Percentiles rank a stretch among this genome's conserved stretches.
Conservation (phyloP, 2,113 vertebrate genomes). For the Lepisosteus osseus region DNA sequence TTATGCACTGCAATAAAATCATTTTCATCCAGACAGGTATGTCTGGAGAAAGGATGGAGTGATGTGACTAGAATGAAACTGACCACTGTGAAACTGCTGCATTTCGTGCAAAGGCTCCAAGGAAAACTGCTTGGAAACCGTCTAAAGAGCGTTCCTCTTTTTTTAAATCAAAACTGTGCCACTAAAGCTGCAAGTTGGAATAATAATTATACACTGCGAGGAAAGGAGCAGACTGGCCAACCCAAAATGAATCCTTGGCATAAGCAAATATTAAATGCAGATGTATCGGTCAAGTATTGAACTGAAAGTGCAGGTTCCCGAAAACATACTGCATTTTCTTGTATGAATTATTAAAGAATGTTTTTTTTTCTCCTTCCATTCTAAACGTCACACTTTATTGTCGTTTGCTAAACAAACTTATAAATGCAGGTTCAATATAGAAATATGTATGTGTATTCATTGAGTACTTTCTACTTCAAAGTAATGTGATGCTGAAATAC, state of each 20-base stretch:
- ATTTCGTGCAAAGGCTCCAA: conserved; percentile 80
- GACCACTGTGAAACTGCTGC: conserved; percentile 78
- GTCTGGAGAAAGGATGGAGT: conserved; percentile 69
- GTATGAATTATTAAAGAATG: neutral
- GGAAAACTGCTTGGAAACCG: conserved; percentile 30
- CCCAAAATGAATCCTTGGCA: neutral
- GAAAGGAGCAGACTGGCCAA: conserved; percentile 38
- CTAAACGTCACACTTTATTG: neutral
- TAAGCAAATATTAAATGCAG: neutral
- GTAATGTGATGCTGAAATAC: neutral
- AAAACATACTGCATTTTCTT: neutral
- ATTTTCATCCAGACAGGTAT: conserved; percentile 68
- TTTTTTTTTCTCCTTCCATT: neutral
- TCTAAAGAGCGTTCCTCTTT: neutral
- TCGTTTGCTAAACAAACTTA: neutral
- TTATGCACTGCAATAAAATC: conserved; percentile 58
- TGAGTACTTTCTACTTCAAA: neutral
- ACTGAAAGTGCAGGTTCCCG: neutral
- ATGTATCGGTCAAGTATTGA: conserved; percentile 1
- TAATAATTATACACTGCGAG: conserved; percentile 32
- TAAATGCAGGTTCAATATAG: neutral
- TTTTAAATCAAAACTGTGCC: conserved; percentile 19
- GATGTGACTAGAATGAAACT: conserved; percentile 71
- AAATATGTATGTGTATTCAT: neutral
- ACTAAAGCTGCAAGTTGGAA: conserved; percentile 29